Conservation (phyloP, 2,888 invertebrate genomes). For the Thelaira solivaga region DNA sequence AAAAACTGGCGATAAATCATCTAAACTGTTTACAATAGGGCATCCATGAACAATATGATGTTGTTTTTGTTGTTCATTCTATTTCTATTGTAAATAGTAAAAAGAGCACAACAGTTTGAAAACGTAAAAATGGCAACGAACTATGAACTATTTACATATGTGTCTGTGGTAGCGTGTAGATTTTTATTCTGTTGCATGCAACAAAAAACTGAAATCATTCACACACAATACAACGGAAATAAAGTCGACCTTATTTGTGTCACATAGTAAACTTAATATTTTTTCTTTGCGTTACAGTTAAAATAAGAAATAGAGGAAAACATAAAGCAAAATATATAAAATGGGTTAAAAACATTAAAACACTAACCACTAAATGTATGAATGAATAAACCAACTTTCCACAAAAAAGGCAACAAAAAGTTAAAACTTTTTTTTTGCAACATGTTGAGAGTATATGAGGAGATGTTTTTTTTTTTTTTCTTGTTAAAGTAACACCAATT, state of each 20-base stretch:
- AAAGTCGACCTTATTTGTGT: slow-evolving; percentile 46
- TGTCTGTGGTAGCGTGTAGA: no score
- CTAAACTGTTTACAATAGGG: no score
- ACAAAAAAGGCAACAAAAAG: not conserved
- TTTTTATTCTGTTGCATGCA: not conserved
- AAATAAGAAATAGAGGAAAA: not conserved
- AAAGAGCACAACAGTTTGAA: not conserved
- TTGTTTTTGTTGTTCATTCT: not conserved
- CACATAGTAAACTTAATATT: slow-evolving; percentile 46
- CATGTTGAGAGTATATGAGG: slow-evolving; percentile 4
- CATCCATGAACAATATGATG: no score
- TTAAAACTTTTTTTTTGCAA: not conserved
- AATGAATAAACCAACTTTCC: slow-evolving; percentile 13
- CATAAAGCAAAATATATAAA: slow-evolving; percentile 16
- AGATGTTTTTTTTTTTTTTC: slow-evolving; percentile 10
- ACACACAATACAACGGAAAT: not conserved
- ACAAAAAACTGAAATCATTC: no score
- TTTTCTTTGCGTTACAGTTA: slow-evolving; percentile 11
- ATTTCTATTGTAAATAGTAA: not conserved
- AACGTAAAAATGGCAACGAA: slow-evolving; percentile 18
- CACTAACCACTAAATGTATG: slow-evolving; percentile 5
- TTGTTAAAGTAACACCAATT: slow-evolving; percentile 15
- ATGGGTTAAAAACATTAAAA: slow-evolving; percentile 53
- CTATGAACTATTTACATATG: not conserved
- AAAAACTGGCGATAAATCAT: no score